A percentile compares a stretch with the other conserved stretches of the same genome.
These are phyloP conservation scores for Megamerina dolium DNA, from an alignment of 2,888 invertebrate species.

Conservation along the genomic window DNA sequence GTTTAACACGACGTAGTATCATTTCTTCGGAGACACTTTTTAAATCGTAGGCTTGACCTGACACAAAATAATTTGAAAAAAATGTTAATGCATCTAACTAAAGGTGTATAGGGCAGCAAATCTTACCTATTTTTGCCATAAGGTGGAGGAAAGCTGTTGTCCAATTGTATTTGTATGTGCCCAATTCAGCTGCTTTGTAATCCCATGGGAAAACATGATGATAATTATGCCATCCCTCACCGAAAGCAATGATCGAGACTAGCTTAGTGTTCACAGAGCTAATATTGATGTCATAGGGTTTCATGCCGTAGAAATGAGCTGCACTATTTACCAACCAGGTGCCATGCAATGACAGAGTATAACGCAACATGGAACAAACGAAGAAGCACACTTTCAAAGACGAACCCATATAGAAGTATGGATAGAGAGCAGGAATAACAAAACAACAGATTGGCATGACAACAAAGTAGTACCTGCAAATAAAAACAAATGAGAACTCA, in stretches of 20 bases:
- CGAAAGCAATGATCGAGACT: conserved; percentile 63
- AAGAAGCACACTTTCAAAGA: conserved; percentile 69
- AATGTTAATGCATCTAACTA: not conserved
- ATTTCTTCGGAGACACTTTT: conserved; percentile 70
- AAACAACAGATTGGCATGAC: conserved; percentile 75
- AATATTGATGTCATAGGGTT: conserved; percentile 76
- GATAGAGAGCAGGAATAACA: conserved; percentile 70
- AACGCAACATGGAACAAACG: conserved; percentile 67
- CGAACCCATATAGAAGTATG: conserved; percentile 72
- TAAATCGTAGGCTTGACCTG: conserved; percentile 79
- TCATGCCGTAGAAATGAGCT: conserved; percentile 86
- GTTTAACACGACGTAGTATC: conserved; percentile 61
- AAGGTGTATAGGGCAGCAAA: not conserved
- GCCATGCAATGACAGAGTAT: conserved; percentile 69
- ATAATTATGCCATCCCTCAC: conserved; percentile 85
- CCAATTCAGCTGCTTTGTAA: conserved; percentile 69
- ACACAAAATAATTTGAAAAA: not conserved
- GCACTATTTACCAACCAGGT: conserved; percentile 94
- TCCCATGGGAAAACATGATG: conserved; percentile 85
- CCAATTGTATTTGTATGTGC: conserved; percentile 58
- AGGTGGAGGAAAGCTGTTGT: conserved; percentile 61
- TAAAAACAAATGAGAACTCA: not conserved
- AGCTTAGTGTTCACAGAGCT: conserved; percentile 64
- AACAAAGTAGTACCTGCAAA: conserved; percentile 57
- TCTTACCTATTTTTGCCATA: conserved; percentile 63